These are phyloP conservation scores for Melanotaenia nigrans DNA, from an alignment of 2,797 vertebrate genomes.

Conservation along the genomic window DNA sequence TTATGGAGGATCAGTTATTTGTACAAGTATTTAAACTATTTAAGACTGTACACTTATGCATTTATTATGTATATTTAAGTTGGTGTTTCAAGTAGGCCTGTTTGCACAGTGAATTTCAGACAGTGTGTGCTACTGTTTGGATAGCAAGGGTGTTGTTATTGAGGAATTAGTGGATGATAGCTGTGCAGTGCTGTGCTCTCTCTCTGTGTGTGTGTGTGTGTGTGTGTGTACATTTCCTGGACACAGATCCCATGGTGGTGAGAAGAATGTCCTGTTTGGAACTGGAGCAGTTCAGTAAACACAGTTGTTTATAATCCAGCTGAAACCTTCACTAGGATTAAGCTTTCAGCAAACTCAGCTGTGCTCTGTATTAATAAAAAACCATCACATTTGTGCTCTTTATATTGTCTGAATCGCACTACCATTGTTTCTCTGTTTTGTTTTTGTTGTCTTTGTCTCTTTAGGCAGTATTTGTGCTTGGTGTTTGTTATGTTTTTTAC, in stretches of 20 bases:
- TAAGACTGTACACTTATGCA: constrained; percentile 4
- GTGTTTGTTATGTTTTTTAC: neutral
- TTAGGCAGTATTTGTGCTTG: neutral
- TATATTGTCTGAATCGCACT: constrained; percentile 4
- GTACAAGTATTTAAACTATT: constrained; percentile 51
- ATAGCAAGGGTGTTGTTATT: constrained; percentile 40
- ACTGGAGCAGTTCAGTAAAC: constrained; percentile 68
- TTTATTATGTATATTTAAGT: constrained; percentile 43
- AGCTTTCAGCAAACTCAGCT: constrained; percentile 28
- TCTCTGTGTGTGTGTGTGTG: constrained; percentile 27
- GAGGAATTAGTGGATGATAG: constrained; percentile 32
- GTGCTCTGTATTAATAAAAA: constrained; percentile 4
- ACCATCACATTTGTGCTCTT: constrained; percentile 8
- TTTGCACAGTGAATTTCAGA: constrained; percentile 47
- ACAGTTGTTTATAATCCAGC: constrained; percentile 58
- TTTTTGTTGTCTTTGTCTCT: constrained; percentile 1
- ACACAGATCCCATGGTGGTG: constrained; percentile 49
- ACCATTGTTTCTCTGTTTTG: neutral
- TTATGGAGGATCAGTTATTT: constrained; percentile 14
- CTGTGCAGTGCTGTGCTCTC: constrained; percentile 6
- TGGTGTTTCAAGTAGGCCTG: constrained; percentile 20
- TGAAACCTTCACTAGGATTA: constrained; percentile 41
- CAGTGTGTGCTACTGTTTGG: constrained; percentile 53
- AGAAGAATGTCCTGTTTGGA: constrained; percentile 73
- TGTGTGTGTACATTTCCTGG: constrained; percentile 50